Base-by-base conservation (phyloP, 2,888 invertebrate genomes). In the Drosophila melanocephala region DNA sequence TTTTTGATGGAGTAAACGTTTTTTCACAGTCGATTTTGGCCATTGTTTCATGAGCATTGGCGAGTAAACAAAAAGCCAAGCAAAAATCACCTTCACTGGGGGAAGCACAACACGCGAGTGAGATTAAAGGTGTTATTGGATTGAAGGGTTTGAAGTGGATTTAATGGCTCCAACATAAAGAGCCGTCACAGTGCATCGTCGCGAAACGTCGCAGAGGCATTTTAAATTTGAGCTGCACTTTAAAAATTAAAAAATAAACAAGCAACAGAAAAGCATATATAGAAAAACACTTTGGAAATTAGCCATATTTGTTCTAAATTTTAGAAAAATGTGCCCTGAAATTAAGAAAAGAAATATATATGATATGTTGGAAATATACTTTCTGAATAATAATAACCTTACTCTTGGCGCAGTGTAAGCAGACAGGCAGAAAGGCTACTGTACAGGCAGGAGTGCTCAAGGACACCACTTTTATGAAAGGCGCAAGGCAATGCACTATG, bases 21-120 rank as follows among this genome's bases (percentile, higher is more conserved):
- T 74, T 74, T 47, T 22, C 44, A 22, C 22, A 22, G 3, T 7
- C 14, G 22, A 52, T 26, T 7, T n/a, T 28, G 50, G 12, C 55
- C 58, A 62, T 65, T 79, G 81, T 51, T 59, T 55, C 16, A 60
- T 67, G 74, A 57, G 73, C 60, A 75, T 64, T 57, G 52, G 30
- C 12, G 60, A 39, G 50, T 33, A 60, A 66, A 67, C 60, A 47
- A 56, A 58, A 61, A 37, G 26, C 22, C 12, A 44, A 64, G 26
- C 52, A 60, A 44, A 51, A 56, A 35, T 51, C 37, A 63, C 65
- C 19, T 73, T 74, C 81, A 71, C 72, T 81, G 75, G 57, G 65
- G 26, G 33, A 12, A n/a, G 42, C 47, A 3, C 19, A 32, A 28
- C 30, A 16, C 53, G 50, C 32, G 4, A 42, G 1, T 22, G 5